Evolutionary conservation across 2,113 vertebrate genomes (phyloP).

Genomic region (Caloenas nicobarica): DNA sequence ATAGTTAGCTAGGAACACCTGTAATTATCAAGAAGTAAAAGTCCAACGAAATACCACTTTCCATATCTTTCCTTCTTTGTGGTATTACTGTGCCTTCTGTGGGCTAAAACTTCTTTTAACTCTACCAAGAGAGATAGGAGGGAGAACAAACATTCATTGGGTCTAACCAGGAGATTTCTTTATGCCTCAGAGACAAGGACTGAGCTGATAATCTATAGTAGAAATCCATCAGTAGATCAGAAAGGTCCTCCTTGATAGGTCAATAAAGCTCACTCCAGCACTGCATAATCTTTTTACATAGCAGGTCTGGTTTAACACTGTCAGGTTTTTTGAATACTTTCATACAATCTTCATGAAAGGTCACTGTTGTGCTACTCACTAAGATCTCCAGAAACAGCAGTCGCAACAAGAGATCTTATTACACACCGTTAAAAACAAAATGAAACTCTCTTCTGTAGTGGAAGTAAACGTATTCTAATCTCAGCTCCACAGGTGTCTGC

Average conservation of each 20-base stretch:
- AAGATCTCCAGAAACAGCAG: conserved; percentile 9
- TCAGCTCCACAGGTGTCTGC: background rate
- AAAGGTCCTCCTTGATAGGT: background rate
- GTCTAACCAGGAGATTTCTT: background rate
- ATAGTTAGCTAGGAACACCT: background rate
- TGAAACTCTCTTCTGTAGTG: background rate
- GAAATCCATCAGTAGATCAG: background rate
- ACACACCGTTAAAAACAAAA: conserved; percentile 6
- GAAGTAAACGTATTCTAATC: background rate
- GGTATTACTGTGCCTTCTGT: background rate
- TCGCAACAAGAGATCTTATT: background rate
- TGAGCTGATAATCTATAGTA: background rate
- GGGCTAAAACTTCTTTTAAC: background rate
- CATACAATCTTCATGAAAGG: background rate
- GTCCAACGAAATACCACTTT: accelerated
- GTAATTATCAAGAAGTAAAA: background rate
- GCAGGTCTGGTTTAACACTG: background rate
- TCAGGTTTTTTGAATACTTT: background rate
- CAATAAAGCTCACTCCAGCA: background rate
- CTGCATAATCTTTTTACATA: background rate
- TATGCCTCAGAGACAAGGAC: background rate
- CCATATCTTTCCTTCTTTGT: background rate
- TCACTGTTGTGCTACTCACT: background rate
- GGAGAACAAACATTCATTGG: background rate
- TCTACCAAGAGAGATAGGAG: background rate